Percentiles rank a stretch among this genome's conserved stretches.
These are phyloP conservation scores for Malurus melanocephalus DNA, from an alignment of 2,113 vertebrate genomes.

Conservation along the genomic window DNA sequence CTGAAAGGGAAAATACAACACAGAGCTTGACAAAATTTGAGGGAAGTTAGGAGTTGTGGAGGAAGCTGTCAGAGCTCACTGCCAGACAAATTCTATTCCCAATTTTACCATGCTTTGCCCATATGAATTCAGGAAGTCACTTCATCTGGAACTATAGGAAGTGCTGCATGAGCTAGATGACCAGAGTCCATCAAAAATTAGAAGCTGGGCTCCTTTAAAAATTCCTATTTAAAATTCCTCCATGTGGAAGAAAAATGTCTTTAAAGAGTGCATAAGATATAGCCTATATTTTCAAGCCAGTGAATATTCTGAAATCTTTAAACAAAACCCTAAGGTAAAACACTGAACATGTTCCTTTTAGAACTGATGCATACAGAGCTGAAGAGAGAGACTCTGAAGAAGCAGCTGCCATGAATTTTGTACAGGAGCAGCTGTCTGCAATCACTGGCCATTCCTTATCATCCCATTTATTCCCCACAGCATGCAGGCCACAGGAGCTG, in stretches of 20 bases:
- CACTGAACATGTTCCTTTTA: not conserved
- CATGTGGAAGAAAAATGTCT: not conserved
- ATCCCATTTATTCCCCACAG: not conserved
- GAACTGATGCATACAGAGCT: not conserved
- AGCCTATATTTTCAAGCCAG: not conserved
- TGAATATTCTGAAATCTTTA: not conserved
- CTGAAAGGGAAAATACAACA: not conserved
- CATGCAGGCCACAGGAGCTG: not conserved
- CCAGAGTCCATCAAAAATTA: not conserved
- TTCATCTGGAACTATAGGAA: not conserved
- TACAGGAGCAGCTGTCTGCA: not conserved
- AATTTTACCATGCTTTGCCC: not conserved
- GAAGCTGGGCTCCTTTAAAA: not conserved
- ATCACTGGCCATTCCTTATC: fast-evolving
- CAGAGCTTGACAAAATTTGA: not conserved
- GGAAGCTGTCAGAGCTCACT: not conserved
- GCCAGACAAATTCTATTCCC: not conserved
- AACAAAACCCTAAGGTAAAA: not conserved
- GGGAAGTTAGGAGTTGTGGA: not conserved
- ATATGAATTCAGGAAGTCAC: not conserved
- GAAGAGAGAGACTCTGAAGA: not conserved
- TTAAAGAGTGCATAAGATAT: not conserved
- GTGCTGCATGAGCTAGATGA: not conserved
- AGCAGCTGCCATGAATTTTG: not conserved
- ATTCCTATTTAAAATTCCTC: not conserved